Base-by-base conservation (phyloP, 2,113 vertebrate species). In the Gnathonemus longibarbis region DNA sequence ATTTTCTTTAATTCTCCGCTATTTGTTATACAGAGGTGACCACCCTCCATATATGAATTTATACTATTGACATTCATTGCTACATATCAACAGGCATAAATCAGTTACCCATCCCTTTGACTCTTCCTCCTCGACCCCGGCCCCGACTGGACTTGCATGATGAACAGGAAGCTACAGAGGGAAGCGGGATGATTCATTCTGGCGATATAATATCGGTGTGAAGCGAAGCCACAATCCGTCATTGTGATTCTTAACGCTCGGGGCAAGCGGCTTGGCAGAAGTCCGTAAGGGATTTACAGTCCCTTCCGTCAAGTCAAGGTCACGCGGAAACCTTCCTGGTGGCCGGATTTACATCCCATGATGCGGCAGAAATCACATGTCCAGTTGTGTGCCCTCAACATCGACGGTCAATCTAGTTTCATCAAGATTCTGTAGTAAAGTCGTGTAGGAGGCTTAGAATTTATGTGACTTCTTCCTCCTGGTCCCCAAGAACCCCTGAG, bases 221-320 rank as follows among this genome's bases (percentile, higher is more conserved):
- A 62, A 42, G 77, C 2, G 11, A n/a, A n/a, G 21, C 50, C 24
- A 8, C 89, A 56, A 89, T 89, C 53, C 80, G 39, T 89, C 89
- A 84, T 85, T 21, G 89, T 89, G 56, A 89, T 62, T 46, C 89
- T 85, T 6, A 89, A 84, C 39, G 7, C 80, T 42, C 3, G 42
- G n/a, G 77, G 39, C 89, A 35, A 53, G 77, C 19, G 80, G 77
- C 89, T 85, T 46, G 89, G 39, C 80, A 84, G 89, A 56, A 58
- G 35, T 39, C 77, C 89, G 39, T 27, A 19, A 15, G 52, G 80
- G 66, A 85, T 89, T 89, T 89, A 89, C 52, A 58, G 50, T 84
- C 39, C 80, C 80, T 85, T 66, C 50, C 15, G 74, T 89, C 80
- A 85, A 84, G 13, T 56, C 89, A 89, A 89, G 89, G 89, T 89